phyloP scores from a whole-genome alignment of 1,140 invertebrate species.

The Brachionus paranguensis region DNA sequence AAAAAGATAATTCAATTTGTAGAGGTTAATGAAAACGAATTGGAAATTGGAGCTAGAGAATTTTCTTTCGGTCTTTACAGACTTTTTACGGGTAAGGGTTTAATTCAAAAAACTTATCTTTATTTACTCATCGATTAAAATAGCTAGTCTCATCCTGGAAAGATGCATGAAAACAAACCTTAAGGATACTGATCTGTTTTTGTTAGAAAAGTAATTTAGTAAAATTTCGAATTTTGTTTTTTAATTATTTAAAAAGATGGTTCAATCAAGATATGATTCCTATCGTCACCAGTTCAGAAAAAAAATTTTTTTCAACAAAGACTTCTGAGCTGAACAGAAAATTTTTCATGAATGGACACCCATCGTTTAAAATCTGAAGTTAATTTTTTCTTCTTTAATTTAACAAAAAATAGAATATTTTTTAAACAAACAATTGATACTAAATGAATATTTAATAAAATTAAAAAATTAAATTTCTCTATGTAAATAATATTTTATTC shows the following conservation, averaged over 20 bases:
- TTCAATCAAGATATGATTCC: slow-evolving; percentile 32
- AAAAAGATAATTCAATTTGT: slow-evolving; percentile 6
- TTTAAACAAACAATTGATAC: neutral
- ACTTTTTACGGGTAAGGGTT: slow-evolving; percentile 3
- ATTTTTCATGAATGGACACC: slow-evolving; percentile 14
- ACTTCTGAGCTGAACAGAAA: neutral
- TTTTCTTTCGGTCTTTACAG: slow-evolving; percentile 27
- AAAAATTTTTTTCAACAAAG: neutral
- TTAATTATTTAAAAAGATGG: slow-evolving; percentile 8
- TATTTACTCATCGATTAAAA: neutral
- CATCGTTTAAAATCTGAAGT: neutral
- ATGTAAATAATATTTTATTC: no score
- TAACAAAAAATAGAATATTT: neutral
- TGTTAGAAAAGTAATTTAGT: slow-evolving; percentile 14
- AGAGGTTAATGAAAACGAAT: neutral
- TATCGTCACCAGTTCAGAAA: neutral
- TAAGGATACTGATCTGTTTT: neutral
- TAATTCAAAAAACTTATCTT: neutral
- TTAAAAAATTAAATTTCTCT: no score
- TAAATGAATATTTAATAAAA: no score
- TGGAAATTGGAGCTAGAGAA: neutral
- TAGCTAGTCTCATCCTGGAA: slow-evolving; percentile 7
- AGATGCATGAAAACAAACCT: slow-evolving; percentile 29
- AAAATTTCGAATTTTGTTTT: neutral
- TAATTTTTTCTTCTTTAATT: neutral